Percentiles rank a stretch among this genome's conserved stretches.
Evolutionary conservation across 2,888 invertebrate genomes (phyloP).

Genomic region (Spilosoma lubricipeda): DNA sequence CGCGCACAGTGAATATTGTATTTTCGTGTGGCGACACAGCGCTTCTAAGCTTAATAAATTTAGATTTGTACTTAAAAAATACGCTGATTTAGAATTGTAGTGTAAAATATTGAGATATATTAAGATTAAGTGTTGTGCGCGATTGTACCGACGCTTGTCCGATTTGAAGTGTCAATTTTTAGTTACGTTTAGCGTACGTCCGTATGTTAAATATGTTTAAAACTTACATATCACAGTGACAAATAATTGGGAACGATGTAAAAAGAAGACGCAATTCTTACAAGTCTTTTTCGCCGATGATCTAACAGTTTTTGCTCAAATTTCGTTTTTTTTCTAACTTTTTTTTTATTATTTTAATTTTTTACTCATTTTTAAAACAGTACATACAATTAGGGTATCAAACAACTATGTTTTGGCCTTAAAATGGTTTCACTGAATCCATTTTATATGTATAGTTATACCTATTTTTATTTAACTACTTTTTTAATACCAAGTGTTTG

Average conservation of each 20-base stretch:
- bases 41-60: conserved; percentile 68
- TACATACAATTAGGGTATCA: conserved; percentile 42
- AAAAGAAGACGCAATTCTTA: conserved; percentile 31
- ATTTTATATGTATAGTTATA: not conserved
- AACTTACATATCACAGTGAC: conserved; percentile 82
- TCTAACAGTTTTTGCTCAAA: conserved; percentile 57
- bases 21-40: conserved; percentile 69
- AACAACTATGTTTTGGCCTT: conserved; percentile 37
- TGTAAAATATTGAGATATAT: conserved; percentile 47
- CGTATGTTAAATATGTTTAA: conserved; percentile 56
- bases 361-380: conserved; percentile 46
- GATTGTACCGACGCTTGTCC: conserved; percentile 69
- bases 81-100: conserved; percentile 56
- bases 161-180: conserved; percentile 53
- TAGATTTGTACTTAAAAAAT: conserved; percentile 67
- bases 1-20: conserved; percentile 67
- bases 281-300: conserved; percentile 59
- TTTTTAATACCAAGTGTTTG: conserved; percentile 3
- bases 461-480: not conserved
- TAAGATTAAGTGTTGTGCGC: conserved; percentile 61
- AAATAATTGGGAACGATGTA: conserved; percentile 69
- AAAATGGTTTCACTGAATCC: conserved; percentile 26
- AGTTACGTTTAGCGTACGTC: conserved; percentile 46
- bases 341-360: conserved; percentile 37
- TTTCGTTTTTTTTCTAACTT: conserved; percentile 38